Evolutionary conservation across 2,888 invertebrate genomes (phyloP).

Genomic region (Ptilodon capucinus): DNA sequence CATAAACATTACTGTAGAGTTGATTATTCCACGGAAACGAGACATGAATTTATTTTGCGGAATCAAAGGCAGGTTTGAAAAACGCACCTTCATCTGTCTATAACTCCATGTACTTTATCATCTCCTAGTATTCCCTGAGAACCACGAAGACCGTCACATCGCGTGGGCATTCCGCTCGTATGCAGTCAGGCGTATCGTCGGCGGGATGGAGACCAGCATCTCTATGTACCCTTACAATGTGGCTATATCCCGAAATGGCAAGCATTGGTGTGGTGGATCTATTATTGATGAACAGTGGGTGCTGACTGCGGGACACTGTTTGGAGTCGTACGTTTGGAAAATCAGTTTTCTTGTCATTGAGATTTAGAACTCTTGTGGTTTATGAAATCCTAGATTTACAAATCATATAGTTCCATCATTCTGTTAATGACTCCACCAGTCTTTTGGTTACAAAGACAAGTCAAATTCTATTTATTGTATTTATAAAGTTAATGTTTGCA

Average conservation of each 20-base stretch:
- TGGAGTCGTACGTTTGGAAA: slow-evolving; percentile 61
- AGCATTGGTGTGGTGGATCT: slow-evolving; percentile 75
- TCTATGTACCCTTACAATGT: slow-evolving; percentile 76
- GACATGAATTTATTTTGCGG: too few species aligned
- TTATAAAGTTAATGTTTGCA: too few species aligned
- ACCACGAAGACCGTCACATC: slow-evolving; percentile 49
- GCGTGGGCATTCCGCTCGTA: slow-evolving; percentile 68
- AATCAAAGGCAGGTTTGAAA: too few species aligned
- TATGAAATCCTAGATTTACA: background rate
- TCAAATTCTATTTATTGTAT: too few species aligned
- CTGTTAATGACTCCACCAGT: too few species aligned
- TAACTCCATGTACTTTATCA: background rate
- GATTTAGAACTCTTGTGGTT: background rate
- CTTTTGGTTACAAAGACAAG: too few species aligned
- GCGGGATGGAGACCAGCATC: slow-evolving; percentile 73
- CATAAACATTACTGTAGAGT: too few species aligned
- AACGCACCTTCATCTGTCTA: background rate
- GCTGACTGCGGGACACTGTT: slow-evolving; percentile 72
- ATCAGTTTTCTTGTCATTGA: background rate
- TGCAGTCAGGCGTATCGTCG: slow-evolving; percentile 69
- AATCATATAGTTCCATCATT: too few species aligned
- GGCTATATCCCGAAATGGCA: slow-evolving; percentile 63
- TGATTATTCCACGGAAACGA: background rate
- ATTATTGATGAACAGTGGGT: slow-evolving; percentile 79
- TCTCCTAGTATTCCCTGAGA: slow-evolving; percentile 38